A percentile compares a stretch with the other conserved stretches of the same genome.
Evolutionary conservation across 2,113 vertebrate species (phyloP).

Genomic region (Tetrao urogallus): DNA sequence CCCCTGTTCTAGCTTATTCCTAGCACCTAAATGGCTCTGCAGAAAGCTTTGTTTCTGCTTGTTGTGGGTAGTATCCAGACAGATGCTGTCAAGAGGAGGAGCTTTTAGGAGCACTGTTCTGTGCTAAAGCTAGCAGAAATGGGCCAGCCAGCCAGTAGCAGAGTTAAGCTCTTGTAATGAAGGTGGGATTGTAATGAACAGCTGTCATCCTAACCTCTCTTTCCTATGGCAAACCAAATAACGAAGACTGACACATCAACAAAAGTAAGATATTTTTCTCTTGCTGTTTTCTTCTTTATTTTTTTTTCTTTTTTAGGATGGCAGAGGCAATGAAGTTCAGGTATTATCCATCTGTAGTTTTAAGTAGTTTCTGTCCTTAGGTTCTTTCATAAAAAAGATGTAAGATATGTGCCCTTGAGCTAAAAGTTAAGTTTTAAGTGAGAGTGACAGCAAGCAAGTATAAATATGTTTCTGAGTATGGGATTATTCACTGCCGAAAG

Average conservation of each 20-base stretch:
- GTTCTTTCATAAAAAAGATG: neutral
- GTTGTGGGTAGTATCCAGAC: slow-evolving; percentile 68
- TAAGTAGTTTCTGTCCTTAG: slow-evolving; percentile 3
- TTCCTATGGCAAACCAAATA: neutral
- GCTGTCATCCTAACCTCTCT: slow-evolving; percentile 25
- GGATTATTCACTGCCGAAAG: slow-evolving; percentile 27
- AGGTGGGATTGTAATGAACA: slow-evolving; percentile 54
- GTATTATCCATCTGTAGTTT: neutral
- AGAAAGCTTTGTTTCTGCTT: slow-evolving; percentile 54
- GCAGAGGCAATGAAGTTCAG: neutral
- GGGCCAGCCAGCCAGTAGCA: slow-evolving; percentile 52
- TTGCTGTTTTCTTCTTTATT: neutral
- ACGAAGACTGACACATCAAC: slow-evolving; percentile 22
- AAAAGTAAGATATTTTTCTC: slow-evolving; percentile 64
- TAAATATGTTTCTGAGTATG: slow-evolving; percentile 24
- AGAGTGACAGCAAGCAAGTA: neutral
- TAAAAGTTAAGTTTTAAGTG: neutral
- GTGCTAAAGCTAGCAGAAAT: slow-evolving; percentile 55
- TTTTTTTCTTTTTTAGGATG: neutral
- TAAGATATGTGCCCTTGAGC: slow-evolving; percentile 8
- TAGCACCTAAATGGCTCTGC: slow-evolving; percentile 1
- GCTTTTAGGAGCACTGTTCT: slow-evolving; percentile 20
- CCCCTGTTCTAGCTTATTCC: neutral
- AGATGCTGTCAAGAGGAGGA: slow-evolving; percentile 76
- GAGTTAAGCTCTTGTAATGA: slow-evolving; percentile 65